Evolutionary conservation across 2,797 vertebrate species (phyloP).

Genomic region (Novumbra hubbsi): DNA sequence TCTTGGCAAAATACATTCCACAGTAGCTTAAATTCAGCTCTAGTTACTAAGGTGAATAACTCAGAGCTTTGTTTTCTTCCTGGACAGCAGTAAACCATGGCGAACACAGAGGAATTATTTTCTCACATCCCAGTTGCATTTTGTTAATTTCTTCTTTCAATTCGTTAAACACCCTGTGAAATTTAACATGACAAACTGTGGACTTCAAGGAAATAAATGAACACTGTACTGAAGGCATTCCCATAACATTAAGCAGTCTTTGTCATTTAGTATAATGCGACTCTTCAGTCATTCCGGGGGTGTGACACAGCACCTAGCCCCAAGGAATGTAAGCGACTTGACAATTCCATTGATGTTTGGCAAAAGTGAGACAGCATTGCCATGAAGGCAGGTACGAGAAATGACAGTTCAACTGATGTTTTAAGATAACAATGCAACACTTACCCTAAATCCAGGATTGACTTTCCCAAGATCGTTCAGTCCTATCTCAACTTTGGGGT

Average conservation of each 20-base stretch:
- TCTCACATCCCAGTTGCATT: not conserved
- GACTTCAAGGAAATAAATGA: conserved; percentile 8
- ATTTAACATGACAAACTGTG: not conserved
- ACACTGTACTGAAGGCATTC: not conserved
- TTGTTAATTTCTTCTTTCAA: not conserved
- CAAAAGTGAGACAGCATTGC: too few species aligned
- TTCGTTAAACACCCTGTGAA: not conserved
- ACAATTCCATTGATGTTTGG: not conserved
- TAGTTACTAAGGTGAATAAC: conserved; percentile 10
- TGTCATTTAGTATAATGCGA: not conserved
- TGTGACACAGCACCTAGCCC: conserved; percentile 53
- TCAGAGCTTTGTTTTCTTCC: not conserved
- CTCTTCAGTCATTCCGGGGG: conserved; percentile 4
- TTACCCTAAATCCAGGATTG: conserved; percentile 61
- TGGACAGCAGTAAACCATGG: not conserved
- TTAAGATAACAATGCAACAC: conserved; percentile 23
- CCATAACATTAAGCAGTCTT: not conserved
- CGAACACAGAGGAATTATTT: not conserved
- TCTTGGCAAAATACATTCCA: conserved; percentile 54
- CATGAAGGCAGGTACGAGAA: too few species aligned
- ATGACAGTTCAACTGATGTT: not conserved
- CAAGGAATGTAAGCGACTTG: conserved; percentile 5
- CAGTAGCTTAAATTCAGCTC: conserved; percentile 42
- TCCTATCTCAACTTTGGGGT: conserved; percentile 57
- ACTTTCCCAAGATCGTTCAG: conserved; percentile 44